These are phyloP conservation scores for Amphipyra berbera DNA, from an alignment of 2,888 invertebrate species.

Conservation along the genomic window DNA sequence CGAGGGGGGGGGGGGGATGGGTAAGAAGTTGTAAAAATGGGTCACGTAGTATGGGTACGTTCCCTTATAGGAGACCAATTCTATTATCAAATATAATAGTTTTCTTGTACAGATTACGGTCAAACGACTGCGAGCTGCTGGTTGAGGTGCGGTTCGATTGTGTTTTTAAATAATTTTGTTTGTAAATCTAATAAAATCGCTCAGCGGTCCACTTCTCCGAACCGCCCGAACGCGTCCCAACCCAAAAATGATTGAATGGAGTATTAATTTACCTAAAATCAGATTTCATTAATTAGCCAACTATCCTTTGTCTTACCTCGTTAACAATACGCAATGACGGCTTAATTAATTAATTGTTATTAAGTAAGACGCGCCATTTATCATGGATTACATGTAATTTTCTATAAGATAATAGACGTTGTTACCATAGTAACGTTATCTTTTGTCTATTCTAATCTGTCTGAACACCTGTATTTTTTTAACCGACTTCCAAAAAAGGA, in stretches of 20 bases:
- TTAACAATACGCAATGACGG: constrained; percentile 54
- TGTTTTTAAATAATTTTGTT: too few species aligned
- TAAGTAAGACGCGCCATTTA: constrained; percentile 55
- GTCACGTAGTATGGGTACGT: too few species aligned
- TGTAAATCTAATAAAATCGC: background rate
- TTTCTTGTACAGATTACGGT: too few species aligned
- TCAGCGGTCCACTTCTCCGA: background rate
- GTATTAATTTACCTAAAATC: constrained; percentile 66
- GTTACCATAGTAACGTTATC: constrained; percentile 24
- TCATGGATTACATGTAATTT: constrained; percentile 51
- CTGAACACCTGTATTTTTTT: too few species aligned
- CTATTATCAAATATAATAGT: too few species aligned
- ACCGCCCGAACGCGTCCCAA: constrained; percentile 9
- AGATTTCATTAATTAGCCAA: constrained; percentile 66
- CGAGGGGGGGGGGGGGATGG: too few species aligned
- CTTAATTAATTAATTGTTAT: constrained; percentile 63
- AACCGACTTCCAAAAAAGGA: too few species aligned
- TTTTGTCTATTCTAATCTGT: constrained; percentile 20
- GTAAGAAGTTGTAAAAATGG: too few species aligned
- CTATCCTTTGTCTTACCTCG: constrained; percentile 62
- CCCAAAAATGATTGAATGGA: constrained; percentile 43
- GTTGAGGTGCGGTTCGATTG: too few species aligned
- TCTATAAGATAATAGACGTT: constrained; percentile 24
- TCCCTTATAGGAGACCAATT: too few species aligned
- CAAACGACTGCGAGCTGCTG: too few species aligned